phyloP scores from a whole-genome alignment of 2,113 vertebrate species.

The Dicerorhinus sumatrensis region DNA sequence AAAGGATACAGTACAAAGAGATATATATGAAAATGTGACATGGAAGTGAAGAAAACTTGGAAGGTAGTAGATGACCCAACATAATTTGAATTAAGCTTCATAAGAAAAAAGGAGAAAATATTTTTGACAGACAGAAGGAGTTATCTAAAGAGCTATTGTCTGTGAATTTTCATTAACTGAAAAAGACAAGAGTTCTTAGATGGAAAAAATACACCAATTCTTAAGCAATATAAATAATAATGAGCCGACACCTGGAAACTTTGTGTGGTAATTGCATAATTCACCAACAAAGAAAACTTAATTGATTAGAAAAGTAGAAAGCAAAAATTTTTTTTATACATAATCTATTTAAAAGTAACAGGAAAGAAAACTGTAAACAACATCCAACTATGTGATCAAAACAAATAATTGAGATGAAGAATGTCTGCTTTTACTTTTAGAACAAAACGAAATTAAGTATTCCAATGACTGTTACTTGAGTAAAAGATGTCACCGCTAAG shows the following conservation, averaged over 20 bases:
- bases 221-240: neutral
- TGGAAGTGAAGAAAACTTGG: neutral
- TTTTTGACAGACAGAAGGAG: neutral
- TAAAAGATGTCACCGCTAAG: neutral
- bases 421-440: slow-evolving; percentile 1
- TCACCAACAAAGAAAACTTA: neutral
- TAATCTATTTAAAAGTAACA: neutral
- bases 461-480: neutral
- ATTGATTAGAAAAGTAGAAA: neutral
- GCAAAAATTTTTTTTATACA: neutral
- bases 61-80: neutral
- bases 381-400: neutral
- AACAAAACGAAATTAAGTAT: slow-evolving; percentile 8
- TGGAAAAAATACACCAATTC: neutral
- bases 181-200: neutral
- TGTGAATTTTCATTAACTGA: slow-evolving; percentile 2
- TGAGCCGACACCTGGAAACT: neutral
- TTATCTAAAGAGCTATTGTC: neutral
- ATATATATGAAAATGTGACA: neutral
- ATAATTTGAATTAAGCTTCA: neutral
- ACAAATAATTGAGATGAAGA: neutral
- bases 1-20: neutral
- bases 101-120: neutral
- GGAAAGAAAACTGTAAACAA: neutral
- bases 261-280: neutral